Conservation (phyloP, 2,797 vertebrate species). For the Pempheris klunzingeri region DNA sequence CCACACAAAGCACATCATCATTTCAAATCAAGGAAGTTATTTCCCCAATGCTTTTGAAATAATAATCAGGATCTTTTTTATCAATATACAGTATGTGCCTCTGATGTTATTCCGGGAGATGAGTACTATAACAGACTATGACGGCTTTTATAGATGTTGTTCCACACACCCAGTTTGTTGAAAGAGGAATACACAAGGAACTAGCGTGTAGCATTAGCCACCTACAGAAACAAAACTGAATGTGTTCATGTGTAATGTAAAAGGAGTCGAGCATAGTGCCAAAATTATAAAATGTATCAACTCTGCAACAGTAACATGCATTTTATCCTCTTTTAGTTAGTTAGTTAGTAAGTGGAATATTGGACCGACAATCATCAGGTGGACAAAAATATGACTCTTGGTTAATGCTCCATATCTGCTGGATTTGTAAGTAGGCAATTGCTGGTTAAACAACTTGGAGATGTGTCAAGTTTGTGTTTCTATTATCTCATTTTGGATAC, state of each 20-base stretch:
- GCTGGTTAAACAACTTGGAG: background rate
- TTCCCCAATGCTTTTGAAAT: constrained; percentile 40
- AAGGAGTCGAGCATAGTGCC: too few relatives aligned
- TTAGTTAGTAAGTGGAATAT: background rate
- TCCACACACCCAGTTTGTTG: background rate
- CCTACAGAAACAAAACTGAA: background rate
- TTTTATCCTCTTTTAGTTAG: background rate
- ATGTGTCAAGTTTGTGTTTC: background rate
- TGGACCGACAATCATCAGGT: background rate
- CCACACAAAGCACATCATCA: constrained; percentile 22
- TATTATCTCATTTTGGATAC: background rate
- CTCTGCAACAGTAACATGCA: background rate
- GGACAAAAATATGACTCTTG: background rate
- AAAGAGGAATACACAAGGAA: background rate
- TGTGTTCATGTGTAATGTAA: background rate
- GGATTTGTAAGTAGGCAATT: too few relatives aligned
- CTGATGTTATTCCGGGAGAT: background rate
- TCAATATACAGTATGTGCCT: constrained; percentile 13
- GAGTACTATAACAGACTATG: background rate
- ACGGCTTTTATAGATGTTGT: constrained; percentile 1
- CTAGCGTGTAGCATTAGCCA: background rate
- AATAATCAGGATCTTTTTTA: constrained; percentile 20
- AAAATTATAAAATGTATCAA: background rate
- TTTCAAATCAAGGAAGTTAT: constrained; percentile 46
- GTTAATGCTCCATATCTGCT: background rate